Evolutionary conservation across 1,140 invertebrate species (phyloP), one percentile per base, ranked within the genome.

Genomic region (Laupala kohalensis): DNA sequence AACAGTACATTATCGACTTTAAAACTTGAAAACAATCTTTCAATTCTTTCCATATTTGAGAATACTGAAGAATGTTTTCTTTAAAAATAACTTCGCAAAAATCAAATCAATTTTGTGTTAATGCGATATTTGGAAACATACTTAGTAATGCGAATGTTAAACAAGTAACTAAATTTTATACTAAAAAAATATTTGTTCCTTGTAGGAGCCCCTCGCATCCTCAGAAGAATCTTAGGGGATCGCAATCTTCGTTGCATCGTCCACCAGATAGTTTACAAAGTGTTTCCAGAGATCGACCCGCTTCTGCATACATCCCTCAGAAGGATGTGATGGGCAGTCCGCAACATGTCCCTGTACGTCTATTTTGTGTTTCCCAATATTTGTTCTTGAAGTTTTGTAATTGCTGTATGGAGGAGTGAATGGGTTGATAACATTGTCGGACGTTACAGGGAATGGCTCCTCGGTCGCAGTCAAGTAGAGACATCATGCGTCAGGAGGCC

Each of bases 401-500:
- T n/a, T n/a, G n/a, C n/a, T n/a, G n/a, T n/a, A n/a, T n/a, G n/a
- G n/a, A 4, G 2, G 63, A 15, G 24, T 5, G 63, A n/a, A 24
- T 2, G 0, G 23, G 0, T 6, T 64, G 64, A 6, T 24, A 12
- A 24, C 25, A 5, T 4, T 64, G 13, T 12, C 9, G 9, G 25
- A 15, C 13, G 29, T 74, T 70, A 23, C 68, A 78, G 77, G 78
- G 77, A 1, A 80, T 80, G 72, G 78, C 80, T 5, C 78, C 78
- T 0, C 75, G 84, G 64, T 84, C 83, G 0, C 84, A 85, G 67
- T 84, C 84, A 6, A 82, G 83, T 0, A 76, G 86, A 13, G 86
- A 88, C 77, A 83, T 87, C 67, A 78, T 89, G 12, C 80, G 89
- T 5, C 88, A 90, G 71, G 88, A 90, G 73, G 91, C 91, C 0